Evolutionary conservation across 2,888 invertebrate genomes (phyloP), one percentile per base, ranked within the genome.

Genomic region (Leucania comma): DNA sequence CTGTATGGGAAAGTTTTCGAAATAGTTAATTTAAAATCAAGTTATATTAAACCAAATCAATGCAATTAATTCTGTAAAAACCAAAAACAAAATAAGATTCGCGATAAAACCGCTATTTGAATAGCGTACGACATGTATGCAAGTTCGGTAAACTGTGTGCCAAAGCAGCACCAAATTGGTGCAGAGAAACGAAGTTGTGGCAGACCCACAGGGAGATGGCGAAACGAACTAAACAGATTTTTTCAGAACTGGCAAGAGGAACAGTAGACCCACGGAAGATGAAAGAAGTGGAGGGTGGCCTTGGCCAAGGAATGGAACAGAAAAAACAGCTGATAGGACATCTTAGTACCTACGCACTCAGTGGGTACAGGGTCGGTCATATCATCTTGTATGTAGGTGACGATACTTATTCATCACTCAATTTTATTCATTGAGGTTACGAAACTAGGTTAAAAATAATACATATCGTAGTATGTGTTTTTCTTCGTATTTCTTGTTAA

Each of bases 401-500:
- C 59, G 17, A 35, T 71, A 61, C 35, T 46, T 75, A 73, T 72
- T 68, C 68, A 78, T 71, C 50, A 85, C 73, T 81, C 66, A 79
- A 77, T 81, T 73, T 75, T 66, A 84, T 84, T 78, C 64, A 85
- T 81, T 62, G 58, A 79, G 57, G 75, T 77, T 71, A 77, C 60
- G 64, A 46, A 57, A 62, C 48, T 57, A 53, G 69, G 66, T 73
- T 59, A 53, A 73, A 63, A 65, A 75, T 63, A 62, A 57, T 60
- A 68, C n/a, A 50, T 58, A 57, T 46, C 56, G 57, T 24, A 24
- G 12, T 35, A 20, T 22, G 51, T 68, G 35, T 58, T 63, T 70
- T 66, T 67, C 35, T 58, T 64, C 26, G 56, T 58, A 35, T 35
- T 67, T 17, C n/a, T 46, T 51, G 12, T 48, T 6, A 20, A 68